phyloP scores from a whole-genome alignment of 2,113 vertebrate species.

The Microtus montanus region DNA sequence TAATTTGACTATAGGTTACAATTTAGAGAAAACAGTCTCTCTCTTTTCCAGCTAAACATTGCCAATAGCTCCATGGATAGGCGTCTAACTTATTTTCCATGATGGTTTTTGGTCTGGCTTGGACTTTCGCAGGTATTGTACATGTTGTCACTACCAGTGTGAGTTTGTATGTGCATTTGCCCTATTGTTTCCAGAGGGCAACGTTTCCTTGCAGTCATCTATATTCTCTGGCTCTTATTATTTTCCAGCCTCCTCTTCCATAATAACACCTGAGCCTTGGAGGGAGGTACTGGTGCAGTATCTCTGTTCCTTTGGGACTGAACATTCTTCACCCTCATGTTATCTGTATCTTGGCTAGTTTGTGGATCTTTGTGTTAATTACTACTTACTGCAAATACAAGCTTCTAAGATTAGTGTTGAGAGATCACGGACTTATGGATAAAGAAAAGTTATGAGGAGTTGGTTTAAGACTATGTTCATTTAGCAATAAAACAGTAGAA shows the following conservation, averaged over 20 bases:
- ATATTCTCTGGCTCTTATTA: not conserved
- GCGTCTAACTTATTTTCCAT: not conserved
- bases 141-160: not conserved
- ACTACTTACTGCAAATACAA: not conserved
- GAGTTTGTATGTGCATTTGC: not conserved
- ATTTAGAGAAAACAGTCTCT: not conserved
- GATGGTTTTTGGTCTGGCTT: not conserved
- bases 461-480: not conserved
- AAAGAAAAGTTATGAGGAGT: not conserved
- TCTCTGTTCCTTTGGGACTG: not conserved
- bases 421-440: not conserved
- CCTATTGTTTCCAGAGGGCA: not conserved
- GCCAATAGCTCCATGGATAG: not conserved
- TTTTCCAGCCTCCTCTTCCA: not conserved
- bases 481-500: not conserved
- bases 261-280: not conserved
- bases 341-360: not conserved
- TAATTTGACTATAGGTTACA: not conserved
- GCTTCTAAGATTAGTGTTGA: not conserved
- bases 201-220: not conserved
- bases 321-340: not conserved
- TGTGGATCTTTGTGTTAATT: not conserved
- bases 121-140: not conserved
- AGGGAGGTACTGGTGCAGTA: not conserved
- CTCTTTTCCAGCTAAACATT: not conserved